Evolutionary conservation across 2,888 invertebrate species (phyloP).

Genomic region (Achlya flavicornis): DNA sequence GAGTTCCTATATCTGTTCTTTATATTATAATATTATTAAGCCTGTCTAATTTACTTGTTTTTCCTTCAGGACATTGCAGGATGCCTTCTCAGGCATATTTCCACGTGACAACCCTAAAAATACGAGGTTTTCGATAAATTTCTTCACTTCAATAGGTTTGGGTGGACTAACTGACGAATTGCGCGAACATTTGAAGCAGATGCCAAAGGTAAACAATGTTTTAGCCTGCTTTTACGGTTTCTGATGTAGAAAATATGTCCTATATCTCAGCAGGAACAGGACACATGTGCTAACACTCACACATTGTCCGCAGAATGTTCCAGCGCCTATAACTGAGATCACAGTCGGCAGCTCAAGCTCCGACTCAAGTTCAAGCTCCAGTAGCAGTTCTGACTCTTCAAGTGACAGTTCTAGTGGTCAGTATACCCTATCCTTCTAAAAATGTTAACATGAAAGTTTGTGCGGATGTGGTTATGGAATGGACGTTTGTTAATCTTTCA

Average conservation of each 20-base stretch:
- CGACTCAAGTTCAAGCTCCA: constrained; percentile 65
- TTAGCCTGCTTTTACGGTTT: background rate
- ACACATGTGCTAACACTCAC: too few species aligned
- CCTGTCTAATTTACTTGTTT: constrained; percentile 25
- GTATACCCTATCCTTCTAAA: too few species aligned
- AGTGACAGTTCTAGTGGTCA: constrained; percentile 69
- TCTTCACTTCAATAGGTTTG: constrained; percentile 98
- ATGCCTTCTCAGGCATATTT: constrained; percentile 95
- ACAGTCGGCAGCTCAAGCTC: constrained; percentile 67
- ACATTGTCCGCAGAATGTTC: constrained; percentile 60
- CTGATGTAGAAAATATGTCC: too few species aligned
- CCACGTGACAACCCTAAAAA: constrained; percentile 98
- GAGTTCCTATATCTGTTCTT: constrained; percentile 69
- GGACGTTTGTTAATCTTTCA: too few species aligned
- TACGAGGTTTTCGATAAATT: constrained; percentile 98
- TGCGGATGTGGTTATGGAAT: too few species aligned
- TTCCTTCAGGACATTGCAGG: constrained; percentile 89
- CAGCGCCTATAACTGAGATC: constrained; percentile 66
- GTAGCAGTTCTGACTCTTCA: constrained; percentile 62
- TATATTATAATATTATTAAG: constrained; percentile 19
- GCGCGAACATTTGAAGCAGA: constrained; percentile 92
- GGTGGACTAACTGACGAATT: constrained; percentile 98
- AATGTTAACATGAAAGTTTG: too few species aligned
- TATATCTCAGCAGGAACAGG: too few species aligned
- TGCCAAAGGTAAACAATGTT: constrained; percentile 87